Base-by-base conservation (phyloP, 2,888 invertebrate genomes). In the Epinotia nisella region DNA sequence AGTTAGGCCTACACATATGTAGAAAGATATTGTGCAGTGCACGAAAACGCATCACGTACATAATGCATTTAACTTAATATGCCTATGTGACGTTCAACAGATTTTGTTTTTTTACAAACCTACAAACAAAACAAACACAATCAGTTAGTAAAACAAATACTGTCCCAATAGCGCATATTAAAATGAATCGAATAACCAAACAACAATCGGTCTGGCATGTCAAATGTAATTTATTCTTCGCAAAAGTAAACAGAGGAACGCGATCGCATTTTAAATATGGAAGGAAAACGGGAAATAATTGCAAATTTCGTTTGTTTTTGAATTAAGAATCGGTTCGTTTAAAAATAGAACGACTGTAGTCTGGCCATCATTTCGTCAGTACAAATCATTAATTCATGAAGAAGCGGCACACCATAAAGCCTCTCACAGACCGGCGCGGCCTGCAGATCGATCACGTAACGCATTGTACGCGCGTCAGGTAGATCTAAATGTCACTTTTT, bases 151-250 rank as follows among this genome's bases (percentile, higher is more conserved):
- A 53, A 70, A 39, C 3, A 41, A 71, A 61, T 61, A 53, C 53
- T 59, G 70, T 59, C 51, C 15, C 24, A 56, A 72, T 58, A 59
- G 56, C 41, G 59, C 29, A 61, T 68, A 66, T 60, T 55, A 61
- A 71, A 71, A 67, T 60, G 24, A 68, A 73, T 73, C 51, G 62
- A 73, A 59, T 51, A 69, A 73, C 15, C 72, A 72, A 68, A 72
- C 49, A 60, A 67, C 66, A 69, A 68, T 69, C 64, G 58, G 58
- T 24, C 58, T 55, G 60, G 59, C 73, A 69, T 73, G 73, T 73
- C 68, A 62, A 73, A 72, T 55, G 64, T 69, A 73, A 73, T 73
- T 73, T 73, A 73, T 73, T 73, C 64, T 49, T 58, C 69, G 59
- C 51, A 41, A 73, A 73, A 64, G 68, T 58, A 69, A 73, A 73